Evolutionary conservation across 2,888 invertebrate species (phyloP).

Genomic region (Cryptus armator): DNA sequence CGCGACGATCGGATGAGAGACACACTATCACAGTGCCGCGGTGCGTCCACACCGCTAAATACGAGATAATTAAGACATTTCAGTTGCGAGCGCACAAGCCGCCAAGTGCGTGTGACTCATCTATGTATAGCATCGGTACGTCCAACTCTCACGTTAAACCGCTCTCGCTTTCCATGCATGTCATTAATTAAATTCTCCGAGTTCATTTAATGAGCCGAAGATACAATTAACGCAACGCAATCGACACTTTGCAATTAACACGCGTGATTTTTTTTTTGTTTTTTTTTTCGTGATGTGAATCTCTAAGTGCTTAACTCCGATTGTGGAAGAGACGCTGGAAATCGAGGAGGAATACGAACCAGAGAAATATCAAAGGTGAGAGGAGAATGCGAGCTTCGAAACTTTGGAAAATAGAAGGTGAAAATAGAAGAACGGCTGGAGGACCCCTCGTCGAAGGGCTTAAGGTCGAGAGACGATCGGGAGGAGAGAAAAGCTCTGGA

Average conservation of each 20-base stretch:
- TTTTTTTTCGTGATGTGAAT: too few relatives aligned
- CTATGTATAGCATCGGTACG: neutral
- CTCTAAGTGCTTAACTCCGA: too few relatives aligned
- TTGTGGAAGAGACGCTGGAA: too few relatives aligned
- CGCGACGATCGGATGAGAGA: slow-evolving; percentile 22
- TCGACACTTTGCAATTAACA: too few relatives aligned
- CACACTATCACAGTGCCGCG: slow-evolving; percentile 31
- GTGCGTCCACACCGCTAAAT: slow-evolving; percentile 51
- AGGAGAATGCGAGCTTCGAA: slow-evolving; percentile 9
- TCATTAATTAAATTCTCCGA: slow-evolving; percentile 18
- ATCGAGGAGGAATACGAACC: neutral
- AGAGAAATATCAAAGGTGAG: slow-evolving; percentile 57
- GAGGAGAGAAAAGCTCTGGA: slow-evolving; percentile 55
- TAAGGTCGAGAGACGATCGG: slow-evolving; percentile 50
- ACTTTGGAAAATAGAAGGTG: neutral
- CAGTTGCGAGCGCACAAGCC: neutral
- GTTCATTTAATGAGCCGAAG: neutral
- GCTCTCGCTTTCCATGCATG: neutral
- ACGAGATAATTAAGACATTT: slow-evolving; percentile 74
- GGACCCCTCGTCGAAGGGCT: slow-evolving; percentile 58
- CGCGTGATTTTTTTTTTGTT: too few relatives aligned
- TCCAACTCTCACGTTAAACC: neutral
- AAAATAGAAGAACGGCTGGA: neutral
- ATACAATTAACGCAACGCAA: neutral
- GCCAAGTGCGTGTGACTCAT: slow-evolving; percentile 15